Conservation (phyloP, 2,113 vertebrate genomes). For the Ondatra zibethicus region DNA sequence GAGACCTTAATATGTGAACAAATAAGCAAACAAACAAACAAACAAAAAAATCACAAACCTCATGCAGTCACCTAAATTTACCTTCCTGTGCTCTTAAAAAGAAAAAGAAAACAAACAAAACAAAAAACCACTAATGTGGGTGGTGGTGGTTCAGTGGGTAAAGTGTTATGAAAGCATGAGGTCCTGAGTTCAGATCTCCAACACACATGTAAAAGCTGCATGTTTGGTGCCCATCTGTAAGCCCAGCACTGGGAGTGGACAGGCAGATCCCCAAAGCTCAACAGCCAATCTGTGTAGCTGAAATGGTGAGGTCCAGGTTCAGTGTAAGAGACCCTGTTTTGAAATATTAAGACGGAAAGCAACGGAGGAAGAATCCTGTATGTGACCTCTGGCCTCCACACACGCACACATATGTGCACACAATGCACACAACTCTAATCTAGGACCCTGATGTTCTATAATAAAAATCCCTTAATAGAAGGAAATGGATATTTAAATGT, state of each 20-base stretch:
- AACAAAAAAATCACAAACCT: not conserved
- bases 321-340: not conserved
- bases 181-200: not conserved
- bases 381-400: not conserved
- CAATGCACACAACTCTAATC: not conserved
- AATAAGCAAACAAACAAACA: not conserved
- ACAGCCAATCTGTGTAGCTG: not conserved
- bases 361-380: not conserved
- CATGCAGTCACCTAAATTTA: conserved; percentile 8
- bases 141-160: not conserved
- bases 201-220: not conserved
- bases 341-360: not conserved
- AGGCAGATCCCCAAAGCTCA: not conserved
- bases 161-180: not conserved
- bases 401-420: no score
- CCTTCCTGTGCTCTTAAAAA: not conserved
- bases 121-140: not conserved
- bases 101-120: not conserved
- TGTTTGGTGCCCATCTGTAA: not conserved
- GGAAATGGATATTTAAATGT: conserved; percentile 31
- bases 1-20: not conserved
- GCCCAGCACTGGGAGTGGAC: no score
- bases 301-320: not conserved
- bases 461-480: conserved; percentile 48
- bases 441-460: conserved; percentile 28